Base-by-base conservation (phyloP, 2,113 vertebrate genomes). In the Anoura caudifer region DNA sequence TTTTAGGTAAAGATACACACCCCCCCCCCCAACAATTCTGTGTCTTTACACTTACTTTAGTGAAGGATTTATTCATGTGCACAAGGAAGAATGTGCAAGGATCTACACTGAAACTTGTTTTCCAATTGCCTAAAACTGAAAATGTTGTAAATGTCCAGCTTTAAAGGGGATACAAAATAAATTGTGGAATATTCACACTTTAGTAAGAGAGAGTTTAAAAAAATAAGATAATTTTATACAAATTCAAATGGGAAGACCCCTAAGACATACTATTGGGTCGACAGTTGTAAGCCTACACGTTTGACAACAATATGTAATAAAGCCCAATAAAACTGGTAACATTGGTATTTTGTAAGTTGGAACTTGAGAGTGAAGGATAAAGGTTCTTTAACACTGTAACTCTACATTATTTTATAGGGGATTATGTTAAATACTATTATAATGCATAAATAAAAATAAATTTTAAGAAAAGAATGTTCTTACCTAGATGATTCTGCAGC, bases 401-500 rank as follows among this genome's bases (percentile, higher is more conserved):
- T 26, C 22, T 84, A 90, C 28, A 69, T 17, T 61, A 52, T 82
- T 95, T 96, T 70, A 92, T 7, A 93, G 10, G 12, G 73, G 7
- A 91, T 59, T 73, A 50, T 19, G 2, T 15, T 67, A 91, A 91
- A 17, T 59, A 61, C 50, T 84, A 26, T 61, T 61, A 61, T 28
- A 87, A 22, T 76, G 24, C 4, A 47, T 10, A 80, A 85, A 41
- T 73, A n/a, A 77, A 73, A 76, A 76, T 41, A 63, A 36, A 22
- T 24, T 63, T 61, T 28, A 59, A 59, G 9, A 59, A 63, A 63
- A 43, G 5, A 43, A 70, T 33, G 50, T 9, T 87, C 85, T 97
- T 98, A 99, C 99, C 99, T 2, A 99, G 98, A 96, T 99, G 99
- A 97, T 99, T 99, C 97, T 99, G 99, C 41, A 99, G 98, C 97